Conservation (phyloP, 1,140 invertebrate genomes). For the Liolophura sinensis region DNA sequence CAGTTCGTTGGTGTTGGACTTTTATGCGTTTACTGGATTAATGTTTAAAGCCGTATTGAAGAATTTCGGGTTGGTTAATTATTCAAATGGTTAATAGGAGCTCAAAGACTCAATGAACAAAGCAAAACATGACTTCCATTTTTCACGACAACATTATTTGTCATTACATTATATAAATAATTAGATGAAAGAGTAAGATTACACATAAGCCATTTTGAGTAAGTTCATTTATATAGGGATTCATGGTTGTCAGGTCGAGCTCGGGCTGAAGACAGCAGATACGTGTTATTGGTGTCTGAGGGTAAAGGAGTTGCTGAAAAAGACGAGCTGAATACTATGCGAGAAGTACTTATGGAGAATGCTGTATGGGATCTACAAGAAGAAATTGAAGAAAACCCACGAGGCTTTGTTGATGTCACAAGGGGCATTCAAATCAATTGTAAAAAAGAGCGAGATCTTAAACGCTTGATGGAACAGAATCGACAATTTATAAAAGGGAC, state of each 20-base stretch:
- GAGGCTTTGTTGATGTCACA: slow-evolving; percentile 16
- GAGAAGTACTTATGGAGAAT: slow-evolving; percentile 42
- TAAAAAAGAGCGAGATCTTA: slow-evolving; percentile 18
- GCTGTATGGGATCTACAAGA: slow-evolving; percentile 27
- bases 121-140: no score
- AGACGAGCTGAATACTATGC: slow-evolving; percentile 40
- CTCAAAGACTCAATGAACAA: no score
- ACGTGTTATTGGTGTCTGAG: slow-evolving; percentile 24
- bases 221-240: no score
- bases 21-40: no score
- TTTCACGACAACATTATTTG: no score
- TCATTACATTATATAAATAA: no score
- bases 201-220: no score
- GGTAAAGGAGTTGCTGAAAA: slow-evolving; percentile 27
- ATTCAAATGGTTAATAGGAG: no score
- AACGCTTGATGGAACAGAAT: slow-evolving; percentile 14
- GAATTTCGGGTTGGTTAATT: no score
- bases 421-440: slow-evolving; percentile 25
- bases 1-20: no score
- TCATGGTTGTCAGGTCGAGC: slow-evolving; percentile 31
- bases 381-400: slow-evolving; percentile 5
- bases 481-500: slow-evolving; percentile 16
- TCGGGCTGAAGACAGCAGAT: slow-evolving; percentile 32
- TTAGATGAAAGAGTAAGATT: no score
- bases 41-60: no score